phyloP scores from a whole-genome alignment of 1,140 invertebrate genomes.

The Zaprionus tsacasi region DNA sequence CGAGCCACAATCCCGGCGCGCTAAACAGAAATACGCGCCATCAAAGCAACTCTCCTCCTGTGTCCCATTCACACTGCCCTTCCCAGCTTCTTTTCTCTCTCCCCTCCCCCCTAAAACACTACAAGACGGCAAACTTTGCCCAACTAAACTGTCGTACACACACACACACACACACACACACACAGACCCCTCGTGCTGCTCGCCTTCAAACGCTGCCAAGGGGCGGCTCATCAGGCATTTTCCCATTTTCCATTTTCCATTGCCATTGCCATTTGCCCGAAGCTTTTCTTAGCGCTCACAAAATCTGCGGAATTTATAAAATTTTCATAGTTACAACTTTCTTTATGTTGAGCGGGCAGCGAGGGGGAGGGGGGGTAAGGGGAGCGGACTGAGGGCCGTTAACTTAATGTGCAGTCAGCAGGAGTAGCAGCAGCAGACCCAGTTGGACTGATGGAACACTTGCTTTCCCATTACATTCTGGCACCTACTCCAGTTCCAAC shows the following conservation, averaged over 20 bases:
- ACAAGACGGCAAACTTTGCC: slow-evolving; percentile 52
- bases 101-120: not conserved
- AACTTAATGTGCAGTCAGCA: slow-evolving; percentile 64
- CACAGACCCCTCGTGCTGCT: too few relatives aligned
- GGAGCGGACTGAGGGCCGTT: slow-evolving; percentile 11
- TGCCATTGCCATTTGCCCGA: slow-evolving; percentile 32
- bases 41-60: slow-evolving; percentile 67
- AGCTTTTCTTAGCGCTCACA: slow-evolving; percentile 72
- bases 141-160: slow-evolving; percentile 52
- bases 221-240: slow-evolving; percentile 39
- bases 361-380: not conserved
- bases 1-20: slow-evolving; percentile 38
- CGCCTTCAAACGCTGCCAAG: slow-evolving; percentile 35
- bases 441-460: not conserved
- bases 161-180: slow-evolving; percentile 41
- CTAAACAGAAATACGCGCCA: slow-evolving; percentile 35
- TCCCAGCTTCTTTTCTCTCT: not conserved
- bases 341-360: slow-evolving; percentile 54
- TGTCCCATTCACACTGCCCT: slow-evolving; percentile 48
- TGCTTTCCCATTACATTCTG: not conserved
- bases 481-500: not conserved
- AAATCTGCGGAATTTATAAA: slow-evolving; percentile 83
- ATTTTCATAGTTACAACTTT: slow-evolving; percentile 83
- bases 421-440: not conserved
- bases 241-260: slow-evolving; percentile 16